Evolutionary conservation across 2,113 vertebrate species (phyloP), one percentile per base, ranked within the genome.

Genomic region (Pygoscelis adeliae): DNA sequence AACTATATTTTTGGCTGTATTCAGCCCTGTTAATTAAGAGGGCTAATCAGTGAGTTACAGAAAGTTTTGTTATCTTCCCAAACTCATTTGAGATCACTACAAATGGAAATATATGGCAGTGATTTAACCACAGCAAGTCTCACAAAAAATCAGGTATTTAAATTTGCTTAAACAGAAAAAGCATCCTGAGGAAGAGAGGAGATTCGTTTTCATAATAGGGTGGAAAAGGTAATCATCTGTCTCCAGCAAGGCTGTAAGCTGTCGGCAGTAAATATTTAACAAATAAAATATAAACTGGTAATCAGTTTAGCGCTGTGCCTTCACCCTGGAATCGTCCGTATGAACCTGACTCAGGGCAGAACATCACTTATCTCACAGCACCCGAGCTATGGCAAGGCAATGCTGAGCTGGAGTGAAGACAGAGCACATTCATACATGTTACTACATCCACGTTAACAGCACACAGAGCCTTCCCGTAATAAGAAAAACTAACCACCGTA

Each of bases 351-450:
- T 50, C 10, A 46, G 56, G 58, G 66, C 27, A 83, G 62, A 90
- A 65, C 11, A 49, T 13, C 30, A 72, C 27, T 44, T 34, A 77
- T 50, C 8, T 69, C 12, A 5, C 3, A 11, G 79, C 44, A 90
- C 21, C 20, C 0, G 0, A 77, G 53, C 62, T 32, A 15, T 3
- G 36, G 61, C 42, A 63, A 55, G 42, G 40, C 2, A 1, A 47
- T 6, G 69, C 70, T 52, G 63, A 63, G 49, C 76, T 56, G 62
- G 23, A 76, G 40, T 4, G 25, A 86, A 56, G 49, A 42, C 30
- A 70, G 50, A 44, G 21, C 49, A 30, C 36, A 36, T 74, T 67
- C 52, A 59, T 13, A 49, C n/a, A 32, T 0, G 0, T 49, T 56
- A 34, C 36, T 5, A 2, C 50, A 62, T 38, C 56, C 46, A 58